Evolutionary conservation across 2,113 vertebrate genomes (phyloP), one percentile per base, ranked within the genome.

Genomic region (Ranitomeya imitator): DNA sequence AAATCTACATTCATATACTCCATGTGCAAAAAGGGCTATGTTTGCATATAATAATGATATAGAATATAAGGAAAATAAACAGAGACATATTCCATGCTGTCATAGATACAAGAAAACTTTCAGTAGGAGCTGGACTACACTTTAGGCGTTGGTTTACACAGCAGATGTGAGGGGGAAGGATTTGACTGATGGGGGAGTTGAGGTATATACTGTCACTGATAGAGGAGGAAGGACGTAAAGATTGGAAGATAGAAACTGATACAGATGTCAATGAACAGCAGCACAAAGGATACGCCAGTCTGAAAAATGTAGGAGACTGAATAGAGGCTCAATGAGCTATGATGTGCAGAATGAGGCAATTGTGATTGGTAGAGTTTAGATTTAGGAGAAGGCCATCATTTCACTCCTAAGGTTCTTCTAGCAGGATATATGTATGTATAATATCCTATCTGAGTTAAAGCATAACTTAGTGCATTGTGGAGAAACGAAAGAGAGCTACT

Each of bases 321-420:
- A 81, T 60, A 19, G 57, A 37, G 26, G 57, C 16, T 81, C 79
- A 81, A 31, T 81, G 79, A 60, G 79, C 57, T 81, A 81, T 81
- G 57, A 81, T 81, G 57, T 26, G 79, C 60, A 52, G 45, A 45
- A 76, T 51, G 73, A 76, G 18, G 37, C 73, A 37, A 37, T 60
- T 80, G 79, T 45, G 23, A 60, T 37, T 15, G 55, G 15, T 60
- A 14, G n/a, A 3, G 16, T 81, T 59, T 81, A 60, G 79, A 37
- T 61, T 31, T 81, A 61, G 26, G 16, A 81, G 18, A 81, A 81
- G 61, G 79, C 61, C 23, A 61, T 81, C 7, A 61, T 84, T 84
- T 84, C 26, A 65, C 81, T 15, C 59, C 81, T 67, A 55, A 84
- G 63, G 23, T 84, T 69, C 63, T 26, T 55, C 51, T n/a, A 55